Percentiles rank a stretch among this genome's conserved stretches.
Conservation (phyloP, 2,888 invertebrate species). For the Cataglyphis cursor region DNA sequence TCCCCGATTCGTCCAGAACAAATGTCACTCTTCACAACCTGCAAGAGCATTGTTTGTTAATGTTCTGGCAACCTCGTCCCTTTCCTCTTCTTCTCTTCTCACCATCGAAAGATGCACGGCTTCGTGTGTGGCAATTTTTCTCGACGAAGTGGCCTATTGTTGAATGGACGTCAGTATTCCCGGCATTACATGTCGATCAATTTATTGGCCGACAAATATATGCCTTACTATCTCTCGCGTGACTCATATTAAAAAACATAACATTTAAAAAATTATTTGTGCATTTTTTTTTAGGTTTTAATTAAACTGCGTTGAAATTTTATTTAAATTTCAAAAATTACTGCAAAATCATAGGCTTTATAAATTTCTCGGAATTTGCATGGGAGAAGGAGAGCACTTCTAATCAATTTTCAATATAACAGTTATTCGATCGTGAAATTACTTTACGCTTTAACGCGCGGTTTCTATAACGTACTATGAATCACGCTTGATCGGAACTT, state of each 20-base stretch:
- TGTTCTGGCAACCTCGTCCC: slow-evolving; percentile 73
- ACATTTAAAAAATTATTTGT: background rate
- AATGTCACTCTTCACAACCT: slow-evolving; percentile 73
- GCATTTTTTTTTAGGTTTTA: background rate
- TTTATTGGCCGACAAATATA: slow-evolving; percentile 59
- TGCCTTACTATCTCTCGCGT: slow-evolving; percentile 44
- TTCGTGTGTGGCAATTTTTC: slow-evolving; percentile 75
- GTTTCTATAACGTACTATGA: background rate
- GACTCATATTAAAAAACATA: background rate
- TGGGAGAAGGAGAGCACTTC: background rate
- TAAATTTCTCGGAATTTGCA: background rate
- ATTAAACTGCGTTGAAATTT: background rate
- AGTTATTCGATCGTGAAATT: slow-evolving; percentile 33
- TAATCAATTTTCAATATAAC: background rate
- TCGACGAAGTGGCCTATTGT: slow-evolving; percentile 61
- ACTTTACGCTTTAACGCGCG: slow-evolving; percentile 32
- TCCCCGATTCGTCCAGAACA: slow-evolving; percentile 62
- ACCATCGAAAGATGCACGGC: slow-evolving; percentile 36
- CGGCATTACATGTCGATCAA: slow-evolving; percentile 48
- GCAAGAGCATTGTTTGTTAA: slow-evolving; percentile 82
- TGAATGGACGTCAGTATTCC: slow-evolving; percentile 49
- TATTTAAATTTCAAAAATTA: background rate
- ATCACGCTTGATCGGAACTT: slow-evolving; percentile 4
- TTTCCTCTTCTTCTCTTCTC: slow-evolving; percentile 32
- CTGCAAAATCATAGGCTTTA: background rate